Conservation (phyloP, 2,797 vertebrate species). For the Margarornis squamiger region DNA sequence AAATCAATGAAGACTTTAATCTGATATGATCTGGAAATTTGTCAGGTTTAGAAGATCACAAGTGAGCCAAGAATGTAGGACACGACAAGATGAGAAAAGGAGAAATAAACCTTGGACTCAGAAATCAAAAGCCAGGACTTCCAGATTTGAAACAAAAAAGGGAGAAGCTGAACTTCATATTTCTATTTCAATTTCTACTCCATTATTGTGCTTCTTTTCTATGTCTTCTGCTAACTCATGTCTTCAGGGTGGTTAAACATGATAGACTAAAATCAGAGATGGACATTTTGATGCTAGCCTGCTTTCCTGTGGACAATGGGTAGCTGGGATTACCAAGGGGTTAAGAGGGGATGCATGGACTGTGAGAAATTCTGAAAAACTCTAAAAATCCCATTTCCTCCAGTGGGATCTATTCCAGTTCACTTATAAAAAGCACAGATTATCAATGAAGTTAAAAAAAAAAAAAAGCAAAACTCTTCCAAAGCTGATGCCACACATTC, state of each 20-base stretch:
- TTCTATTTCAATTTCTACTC: background rate
- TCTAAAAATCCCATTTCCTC: background rate
- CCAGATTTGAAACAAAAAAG: background rate
- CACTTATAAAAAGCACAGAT: background rate
- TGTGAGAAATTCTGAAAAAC: background rate
- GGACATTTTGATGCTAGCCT: background rate
- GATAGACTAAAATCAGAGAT: background rate
- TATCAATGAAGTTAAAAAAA: background rate
- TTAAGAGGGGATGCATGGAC: background rate
- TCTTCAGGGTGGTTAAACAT: background rate
- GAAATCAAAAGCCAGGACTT: background rate
- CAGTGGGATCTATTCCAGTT: background rate
- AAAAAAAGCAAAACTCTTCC: background rate
- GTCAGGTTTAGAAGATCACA: background rate
- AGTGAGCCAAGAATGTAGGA: background rate
- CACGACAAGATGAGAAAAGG: background rate
- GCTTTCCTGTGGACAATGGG: background rate
- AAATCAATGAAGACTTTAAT: constrained; percentile 44
- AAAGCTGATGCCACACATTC: background rate
- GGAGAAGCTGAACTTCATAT: background rate
- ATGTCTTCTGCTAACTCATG: background rate
- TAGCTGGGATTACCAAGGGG: background rate
- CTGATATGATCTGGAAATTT: constrained; percentile 14
- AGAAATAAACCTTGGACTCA: background rate
- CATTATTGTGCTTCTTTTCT: background rate